Base-by-base conservation (phyloP, 1,140 invertebrate genomes). In the Drosophila suzukii region DNA sequence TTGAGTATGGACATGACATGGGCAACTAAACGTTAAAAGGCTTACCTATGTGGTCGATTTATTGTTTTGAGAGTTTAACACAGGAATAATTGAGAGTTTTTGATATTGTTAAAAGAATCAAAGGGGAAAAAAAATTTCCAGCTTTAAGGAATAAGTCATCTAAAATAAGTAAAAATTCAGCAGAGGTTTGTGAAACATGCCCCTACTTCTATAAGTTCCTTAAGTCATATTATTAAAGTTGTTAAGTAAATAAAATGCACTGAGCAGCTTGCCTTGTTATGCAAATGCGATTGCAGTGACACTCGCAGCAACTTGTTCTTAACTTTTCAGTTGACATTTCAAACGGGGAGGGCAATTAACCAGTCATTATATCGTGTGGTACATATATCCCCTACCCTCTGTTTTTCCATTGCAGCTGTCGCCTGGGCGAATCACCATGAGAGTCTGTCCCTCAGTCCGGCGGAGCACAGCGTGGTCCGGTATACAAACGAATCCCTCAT, bases 401-500 rank as follows among this genome's bases (percentile, higher is more conserved):
- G 12, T 13, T 44, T 44, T 57, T 15, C 50, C 32, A 17, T 83
- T 17, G 68, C 75, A 90, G 85, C 71, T 59, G 72, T 47, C 60
- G 81, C 74, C 65, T 65, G 67, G 80, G 88, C 77, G 60, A 88
- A 81, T 73, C 83, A 81, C 53, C 78, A 81, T 71, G 89, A 81
- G 51, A 66, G 82, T 34, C 75, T 92, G 24, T 76, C 79, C 13
- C 77, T 92, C 15, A 91, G 77, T 54, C 91, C 91, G 20, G 79
- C 66, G 51, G 81, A 90, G 51, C 72, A 75, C 12, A 91, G 91
- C 53, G 81, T 93, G n/a, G 92, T 93, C 11, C 91, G 88, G 12
- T 93, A 88, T 38, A 90, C 91, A 57, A 92, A 92, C 59, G 91
- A 92, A 43, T 93, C 93, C 10, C 91, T 92, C 57, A 92, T 93